Evolutionary conservation across 2,888 invertebrate species (phyloP), one percentile per base, ranked within the genome.

Genomic region (Timandra comae): DNA sequence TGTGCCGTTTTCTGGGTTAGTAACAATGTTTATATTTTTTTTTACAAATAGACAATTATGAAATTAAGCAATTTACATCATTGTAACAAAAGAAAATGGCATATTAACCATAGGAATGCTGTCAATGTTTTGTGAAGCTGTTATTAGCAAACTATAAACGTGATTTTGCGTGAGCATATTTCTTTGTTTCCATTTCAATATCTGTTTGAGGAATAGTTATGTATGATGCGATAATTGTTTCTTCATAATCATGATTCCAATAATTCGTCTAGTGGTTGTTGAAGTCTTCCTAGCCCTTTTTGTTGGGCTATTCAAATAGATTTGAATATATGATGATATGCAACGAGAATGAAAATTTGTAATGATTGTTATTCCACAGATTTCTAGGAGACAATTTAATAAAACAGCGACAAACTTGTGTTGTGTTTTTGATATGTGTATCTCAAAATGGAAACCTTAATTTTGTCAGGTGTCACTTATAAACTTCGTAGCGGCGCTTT

Each of bases 401-500:
- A 26, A 16, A 16, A 16, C 16, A 5, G 16, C 16, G 27, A 22
- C 21, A 12, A 28, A 24, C 22, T 16, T 7, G 19, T 30, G 16
- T 8, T 33, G 29, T 35, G 27, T 33, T n/a, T 20, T 27, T 23
- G 38, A 43, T 56, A 46, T 55, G 43, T 24, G 49, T 60, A 51
- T 74, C 59, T 77, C 67, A 76, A 75, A 63, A 55, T 70, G 53
- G 71, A 66, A 73, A 65, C 77, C 68, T 85, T 85, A 73, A 80
- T 85, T 81, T 81, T 65, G 80, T 88, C 91, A 95, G 95, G 94
- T 96, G 87, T 96, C 96, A 86, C 92, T 96, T 89, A 95, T 96
- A 89, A 96, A 97, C 91, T 96, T 96, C 90, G 93, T 96, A 87
- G 96, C 96, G 87, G 95, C 95, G 88, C 90, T 96, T 87, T 92